Evolutionary conservation across 2,113 vertebrate genomes (phyloP), one percentile per base, ranked within the genome.

Genomic region (Sceloporus tristichus): DNA sequence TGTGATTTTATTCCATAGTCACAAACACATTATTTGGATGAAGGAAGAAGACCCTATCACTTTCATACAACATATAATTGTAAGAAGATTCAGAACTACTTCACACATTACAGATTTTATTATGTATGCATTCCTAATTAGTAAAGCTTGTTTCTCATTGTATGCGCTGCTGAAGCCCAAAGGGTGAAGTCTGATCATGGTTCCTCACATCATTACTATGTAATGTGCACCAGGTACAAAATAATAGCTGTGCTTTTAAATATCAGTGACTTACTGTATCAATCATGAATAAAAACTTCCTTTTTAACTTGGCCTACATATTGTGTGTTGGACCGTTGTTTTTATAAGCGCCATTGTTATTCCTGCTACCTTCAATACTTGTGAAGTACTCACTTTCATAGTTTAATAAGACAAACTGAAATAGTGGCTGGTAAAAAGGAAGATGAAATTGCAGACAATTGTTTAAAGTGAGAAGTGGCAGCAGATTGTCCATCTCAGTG

Each of bases 341-440:
- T 89, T 85, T 93, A 93, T 76, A 90, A 90, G 9, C 54, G 19
- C 9, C 1, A 21, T 48, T 48, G 40, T 92, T 91, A 92, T 91
- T 91, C 91, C 89, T 76, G 87, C 91, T 92, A 94, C 54, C 70
- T 70, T 92, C 90, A 95, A 91, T 93, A 91, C 53, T 92, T 29
- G 83, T 87, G 34, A 84, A 42, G 40, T 65, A 14, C 25, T 18
- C 48, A 40, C 3, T 21, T 25, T 54, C n/a, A 86, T 18, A 19
- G 89, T 90, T 66, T 25, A 2, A 87, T 92, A 84, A 84, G 76
- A 90, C 88, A 87, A 82, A 81, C 66, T 85, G 86, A 21, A 74
- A 68, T 74, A 74, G 89, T 78, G 70, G 66, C 48, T 78, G 71
- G 76, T 42, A 6, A 86, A 83, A 76, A 88, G 75, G 88, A 76